Evolutionary conservation across 2,113 vertebrate genomes (phyloP).

Genomic region (Myiozetetes cayanensis): DNA sequence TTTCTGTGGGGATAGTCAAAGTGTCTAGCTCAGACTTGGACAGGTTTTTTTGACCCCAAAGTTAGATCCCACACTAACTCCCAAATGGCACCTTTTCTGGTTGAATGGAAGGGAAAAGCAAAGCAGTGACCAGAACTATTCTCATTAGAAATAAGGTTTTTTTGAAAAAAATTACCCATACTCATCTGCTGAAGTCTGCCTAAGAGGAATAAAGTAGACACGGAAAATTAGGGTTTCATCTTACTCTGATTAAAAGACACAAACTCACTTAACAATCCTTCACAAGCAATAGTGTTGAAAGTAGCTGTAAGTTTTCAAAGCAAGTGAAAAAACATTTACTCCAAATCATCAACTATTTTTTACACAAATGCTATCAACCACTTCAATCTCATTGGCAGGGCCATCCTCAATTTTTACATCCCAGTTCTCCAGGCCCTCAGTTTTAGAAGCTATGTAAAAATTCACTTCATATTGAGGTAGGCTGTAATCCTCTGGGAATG

Average conservation of each 20-base stretch:
- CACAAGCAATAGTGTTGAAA: background rate
- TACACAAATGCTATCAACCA: background rate
- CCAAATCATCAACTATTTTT: background rate
- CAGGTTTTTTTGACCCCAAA: background rate
- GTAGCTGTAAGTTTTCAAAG: background rate
- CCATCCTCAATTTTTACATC: background rate
- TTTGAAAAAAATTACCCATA: background rate
- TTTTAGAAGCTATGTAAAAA: background rate
- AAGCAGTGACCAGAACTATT: background rate
- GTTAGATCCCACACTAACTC: background rate
- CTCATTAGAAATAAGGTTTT: background rate
- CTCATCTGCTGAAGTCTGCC: background rate
- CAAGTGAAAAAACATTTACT: background rate
- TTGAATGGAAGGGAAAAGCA: background rate
- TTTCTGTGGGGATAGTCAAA: background rate
- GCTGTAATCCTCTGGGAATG: background rate
- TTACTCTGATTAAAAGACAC: background rate
- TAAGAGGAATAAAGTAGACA: background rate
- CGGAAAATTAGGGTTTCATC: background rate
- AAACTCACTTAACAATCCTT: background rate
- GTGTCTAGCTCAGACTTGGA: background rate
- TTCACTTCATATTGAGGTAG: background rate
- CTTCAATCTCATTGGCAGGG: background rate
- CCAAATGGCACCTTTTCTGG: background rate
- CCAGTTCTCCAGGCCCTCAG: accelerated